Base-by-base conservation (phyloP, 92 coral and sea anemone genomes). In the Galaxea fascicularis region DNA sequence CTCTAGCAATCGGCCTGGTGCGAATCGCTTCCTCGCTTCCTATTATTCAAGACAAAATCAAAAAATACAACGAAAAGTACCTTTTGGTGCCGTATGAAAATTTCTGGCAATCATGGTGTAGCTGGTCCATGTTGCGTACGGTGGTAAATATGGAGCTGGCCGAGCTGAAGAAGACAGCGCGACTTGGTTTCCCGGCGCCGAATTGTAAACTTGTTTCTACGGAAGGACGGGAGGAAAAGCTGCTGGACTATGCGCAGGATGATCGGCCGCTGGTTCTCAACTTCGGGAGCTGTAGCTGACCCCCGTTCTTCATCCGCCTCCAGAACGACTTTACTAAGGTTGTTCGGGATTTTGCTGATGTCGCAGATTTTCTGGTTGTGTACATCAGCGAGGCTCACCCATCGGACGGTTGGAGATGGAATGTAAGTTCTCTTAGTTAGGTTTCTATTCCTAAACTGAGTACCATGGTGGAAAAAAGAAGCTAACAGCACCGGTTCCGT, bases 321-420 rank as follows among this genome's bases (percentile, higher is more conserved):
- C 80, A 74, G 85, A 93, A 86, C 76, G 86, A 83, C 71, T 92
- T 95, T 73, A 74, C 80, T 46, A 89, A 87, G 20, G 81, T 93
- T 65, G 95, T 91, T 69, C 74, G 85, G 6, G 91, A 85, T 27
- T 95, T 89, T 85, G 77, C 78, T 39, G 95, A 91, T 41, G 86
- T 89, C 46, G 98, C 94, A 17, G 98, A 95, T 60, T 95, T 95
- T 85, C 88, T 92, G 17, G 90, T 95, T 18, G 82, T 95, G 31
- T 95, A 95, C 88, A 87, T 95, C 39, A 78, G 86, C n/a, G 98
- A 95, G 67, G 98, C 98, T 4, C 98, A 95, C 75, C 94, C 98
- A 8, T 76, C 54, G 6, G 98, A 95, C 72, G 98, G 96, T 24
- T 93, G 97, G 91, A 83, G 47, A 46, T 82, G 86, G 78, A 82